These are phyloP conservation scores for Trachelus stipa DNA, from an alignment of 2,888 invertebrate genomes.

Conservation along the genomic window DNA sequence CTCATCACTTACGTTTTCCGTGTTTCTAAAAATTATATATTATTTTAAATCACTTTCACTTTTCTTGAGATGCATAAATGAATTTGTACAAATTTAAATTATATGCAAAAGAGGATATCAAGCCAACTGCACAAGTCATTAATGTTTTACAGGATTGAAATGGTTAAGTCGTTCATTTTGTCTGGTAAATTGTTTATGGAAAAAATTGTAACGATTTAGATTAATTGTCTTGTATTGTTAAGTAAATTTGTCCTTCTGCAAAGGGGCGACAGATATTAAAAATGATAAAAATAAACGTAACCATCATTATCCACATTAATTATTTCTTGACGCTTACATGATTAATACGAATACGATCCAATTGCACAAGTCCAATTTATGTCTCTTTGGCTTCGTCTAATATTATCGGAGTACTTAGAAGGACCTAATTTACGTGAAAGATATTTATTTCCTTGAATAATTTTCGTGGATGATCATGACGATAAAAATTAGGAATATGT, in stretches of 20 bases:
- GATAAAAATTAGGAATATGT: background rate
- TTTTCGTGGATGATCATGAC: background rate
- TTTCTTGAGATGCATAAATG: background rate
- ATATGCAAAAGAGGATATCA: background rate
- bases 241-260: background rate
- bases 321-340: background rate
- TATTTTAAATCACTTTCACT: background rate
- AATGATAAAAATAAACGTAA: background rate
- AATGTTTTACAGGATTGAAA: background rate
- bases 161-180: background rate
- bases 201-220: background rate
- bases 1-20: constrained; percentile 45
- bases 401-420: background rate
- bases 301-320: background rate
- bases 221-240: background rate
- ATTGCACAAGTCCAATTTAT: background rate
- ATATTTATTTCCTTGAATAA: background rate
- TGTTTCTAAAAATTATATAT: background rate
- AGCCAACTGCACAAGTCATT: background rate
- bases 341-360: background rate
- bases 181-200: background rate
- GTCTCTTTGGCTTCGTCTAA: background rate
- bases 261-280: background rate
- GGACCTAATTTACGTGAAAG: background rate
- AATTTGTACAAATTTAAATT: background rate